These are phyloP conservation scores for Cyprinella venusta DNA, from an alignment of 2,797 vertebrate species.

Conservation along the genomic window DNA sequence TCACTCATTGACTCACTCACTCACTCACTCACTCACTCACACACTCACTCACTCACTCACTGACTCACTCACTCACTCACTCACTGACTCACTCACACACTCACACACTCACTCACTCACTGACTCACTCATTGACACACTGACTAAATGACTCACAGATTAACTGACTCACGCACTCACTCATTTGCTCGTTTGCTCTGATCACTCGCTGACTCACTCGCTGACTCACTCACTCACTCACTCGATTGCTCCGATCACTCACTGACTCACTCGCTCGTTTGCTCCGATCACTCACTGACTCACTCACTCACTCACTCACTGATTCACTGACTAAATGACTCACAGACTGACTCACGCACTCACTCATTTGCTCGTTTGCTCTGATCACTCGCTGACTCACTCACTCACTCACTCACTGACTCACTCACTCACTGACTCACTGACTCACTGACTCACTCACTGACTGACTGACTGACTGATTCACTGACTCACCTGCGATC, in stretches of 20 bases:
- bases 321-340: rapidly evolving
- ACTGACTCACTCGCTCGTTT: not conserved
- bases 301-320: too few relatives aligned
- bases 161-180: not conserved
- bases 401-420: not conserved
- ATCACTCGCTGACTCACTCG: too few relatives aligned
- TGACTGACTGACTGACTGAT: too few relatives aligned
- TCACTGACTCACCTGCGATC: slow-evolving; percentile 85
- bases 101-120: not conserved
- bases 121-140: not conserved
- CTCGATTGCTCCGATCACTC: too few relatives aligned
- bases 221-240: not conserved
- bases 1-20: not conserved
- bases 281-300: not conserved
- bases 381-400: not conserved
- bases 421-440: too few relatives aligned
- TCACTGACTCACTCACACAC: not conserved
- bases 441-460: not conserved
- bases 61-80: not conserved
- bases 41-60: not conserved
- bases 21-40: not conserved
- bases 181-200: too few relatives aligned
- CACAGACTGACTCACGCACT: not conserved
- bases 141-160: not conserved
- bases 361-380: too few relatives aligned